Percentiles rank a stretch among this genome's conserved stretches.
Evolutionary conservation across 2,113 vertebrate genomes (phyloP).

Genomic region (Brevimyrus niger): DNA sequence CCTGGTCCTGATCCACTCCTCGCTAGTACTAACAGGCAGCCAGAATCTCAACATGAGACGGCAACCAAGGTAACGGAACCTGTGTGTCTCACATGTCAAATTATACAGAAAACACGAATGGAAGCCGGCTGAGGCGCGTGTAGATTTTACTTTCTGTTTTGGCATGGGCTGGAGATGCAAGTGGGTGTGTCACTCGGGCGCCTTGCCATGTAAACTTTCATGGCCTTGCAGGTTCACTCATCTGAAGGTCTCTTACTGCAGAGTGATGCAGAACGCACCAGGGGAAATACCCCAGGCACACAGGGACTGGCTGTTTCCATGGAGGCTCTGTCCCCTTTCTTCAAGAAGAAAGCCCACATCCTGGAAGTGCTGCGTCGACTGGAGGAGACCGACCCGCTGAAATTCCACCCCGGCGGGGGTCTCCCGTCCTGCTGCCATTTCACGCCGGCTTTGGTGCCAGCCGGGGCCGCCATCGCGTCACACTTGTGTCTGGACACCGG

Average conservation of each 20-base stretch:
- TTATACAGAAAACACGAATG: neutral
- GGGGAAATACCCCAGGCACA: conserved; percentile 61
- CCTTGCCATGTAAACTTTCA: neutral
- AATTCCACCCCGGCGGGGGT: conserved; percentile 55
- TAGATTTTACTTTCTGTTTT: neutral
- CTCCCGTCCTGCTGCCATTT: conserved; percentile 63
- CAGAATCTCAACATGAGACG: conserved; percentile 57
- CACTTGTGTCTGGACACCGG: conserved; percentile 45
- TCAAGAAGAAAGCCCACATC: conserved; percentile 93
- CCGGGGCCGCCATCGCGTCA: conserved; percentile 53
- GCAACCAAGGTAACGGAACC: conserved; percentile 56
- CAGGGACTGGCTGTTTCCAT: conserved; percentile 55
- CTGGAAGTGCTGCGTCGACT: conserved; percentile 86
- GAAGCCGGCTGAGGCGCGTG: neutral
- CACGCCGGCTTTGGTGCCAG: conserved; percentile 59
- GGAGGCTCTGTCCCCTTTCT: conserved; percentile 88
- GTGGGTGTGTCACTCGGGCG: neutral
- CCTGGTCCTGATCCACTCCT: conserved; percentile 54
- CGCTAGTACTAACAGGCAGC: conserved; percentile 54
- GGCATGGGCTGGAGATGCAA: neutral
- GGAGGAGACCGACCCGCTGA: conserved; percentile 80
- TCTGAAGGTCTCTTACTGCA: conserved; percentile 31
- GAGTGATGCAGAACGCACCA: conserved; percentile 58
- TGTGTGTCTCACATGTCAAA: neutral
- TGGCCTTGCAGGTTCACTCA: neutral